Evolutionary conservation across 2,113 vertebrate species (phyloP), one percentile per base, ranked within the genome.

Genomic region (Microcebus griseorufus): DNA sequence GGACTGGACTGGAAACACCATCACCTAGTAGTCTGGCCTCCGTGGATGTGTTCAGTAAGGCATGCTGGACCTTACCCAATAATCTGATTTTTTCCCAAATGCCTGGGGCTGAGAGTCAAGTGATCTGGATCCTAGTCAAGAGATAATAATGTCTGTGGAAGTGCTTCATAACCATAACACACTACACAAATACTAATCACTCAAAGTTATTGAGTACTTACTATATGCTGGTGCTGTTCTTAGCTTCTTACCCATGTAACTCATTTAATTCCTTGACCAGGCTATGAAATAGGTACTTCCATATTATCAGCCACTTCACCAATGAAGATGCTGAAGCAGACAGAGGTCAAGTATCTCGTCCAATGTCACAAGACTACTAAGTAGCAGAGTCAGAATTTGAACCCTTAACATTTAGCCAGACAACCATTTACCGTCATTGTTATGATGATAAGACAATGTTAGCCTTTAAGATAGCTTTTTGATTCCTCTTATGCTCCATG

Each of bases 81-180:
- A 55, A 87, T 75, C 78, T 64, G 22, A 92, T 53, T 45, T 80
- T 75, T 94, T 92, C 87, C 42, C 83, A 96, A 91, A 86, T 78
- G 27, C 58, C 48, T 81, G n/a, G n/a, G 55, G 25, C 37, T 91
- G 79, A 90, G 37, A 80, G n/a, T 86, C 81, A 95, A 79, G 39
- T 62, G 83, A 76, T 62, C 11, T 29, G 65, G 79, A 65, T 75
- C 23, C 48, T 64, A 45, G 29, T 85, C 87, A 92, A 65, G 69
- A 83, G 45, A 82, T 79, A 76, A 55, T 78, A 29, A 29, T 48
- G 62, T 76, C 34, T n/a, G 17, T 34, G 75, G 78, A 88, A 96
- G 60, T 5, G n/a, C 48, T 94, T 45, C 88, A 88, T 87, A 73
- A n/a, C 27, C 6, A 7, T 51, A 65, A 80, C 88, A 39, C 45